Conservation (phyloP, 2,113 vertebrate genomes). For the Sinosuthora webbiana region DNA sequence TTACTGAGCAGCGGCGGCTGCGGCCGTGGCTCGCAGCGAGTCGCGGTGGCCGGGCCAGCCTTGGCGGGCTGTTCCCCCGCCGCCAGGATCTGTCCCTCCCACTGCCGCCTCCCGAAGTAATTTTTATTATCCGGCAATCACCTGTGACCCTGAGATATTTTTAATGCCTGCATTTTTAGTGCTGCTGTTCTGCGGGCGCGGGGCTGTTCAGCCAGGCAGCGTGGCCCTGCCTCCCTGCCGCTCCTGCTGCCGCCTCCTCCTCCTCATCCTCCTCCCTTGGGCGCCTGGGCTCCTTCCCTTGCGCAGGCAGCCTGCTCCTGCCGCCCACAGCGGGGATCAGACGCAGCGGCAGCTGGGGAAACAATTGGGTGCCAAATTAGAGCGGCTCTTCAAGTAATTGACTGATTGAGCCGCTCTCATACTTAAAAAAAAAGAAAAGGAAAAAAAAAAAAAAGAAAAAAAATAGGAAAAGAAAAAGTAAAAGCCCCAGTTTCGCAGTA, state of each 20-base stretch:
- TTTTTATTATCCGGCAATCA: not conserved
- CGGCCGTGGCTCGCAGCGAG: not conserved
- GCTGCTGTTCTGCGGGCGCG: not conserved
- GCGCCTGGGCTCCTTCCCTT: conserved; percentile 9
- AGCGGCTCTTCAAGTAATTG: conserved; percentile 46
- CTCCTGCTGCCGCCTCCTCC: not conserved
- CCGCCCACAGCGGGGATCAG: conserved; percentile 12
- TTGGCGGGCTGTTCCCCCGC: not conserved
- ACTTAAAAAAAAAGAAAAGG: not conserved
- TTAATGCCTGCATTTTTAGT: not conserved
- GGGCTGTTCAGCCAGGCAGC: not conserved
- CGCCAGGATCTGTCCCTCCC: not conserved
- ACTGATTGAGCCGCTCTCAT: conserved; percentile 33
- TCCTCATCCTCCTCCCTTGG: not conserved
- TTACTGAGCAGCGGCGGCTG: not conserved
- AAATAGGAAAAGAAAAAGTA: not conserved
- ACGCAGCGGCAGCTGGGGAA: conserved; percentile 68
- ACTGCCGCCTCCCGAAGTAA: not conserved
- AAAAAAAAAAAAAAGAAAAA: not conserved
- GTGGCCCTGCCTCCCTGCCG: not conserved
- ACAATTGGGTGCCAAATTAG: conserved; percentile 69
- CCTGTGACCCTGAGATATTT: not conserved
- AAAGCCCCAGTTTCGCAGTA: not conserved
- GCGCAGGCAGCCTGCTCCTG: conserved; percentile 57
- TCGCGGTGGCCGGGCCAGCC: not conserved